Evolutionary conservation across 2,888 invertebrate genomes (phyloP).

Genomic region (Platynereis dumerilii): DNA sequence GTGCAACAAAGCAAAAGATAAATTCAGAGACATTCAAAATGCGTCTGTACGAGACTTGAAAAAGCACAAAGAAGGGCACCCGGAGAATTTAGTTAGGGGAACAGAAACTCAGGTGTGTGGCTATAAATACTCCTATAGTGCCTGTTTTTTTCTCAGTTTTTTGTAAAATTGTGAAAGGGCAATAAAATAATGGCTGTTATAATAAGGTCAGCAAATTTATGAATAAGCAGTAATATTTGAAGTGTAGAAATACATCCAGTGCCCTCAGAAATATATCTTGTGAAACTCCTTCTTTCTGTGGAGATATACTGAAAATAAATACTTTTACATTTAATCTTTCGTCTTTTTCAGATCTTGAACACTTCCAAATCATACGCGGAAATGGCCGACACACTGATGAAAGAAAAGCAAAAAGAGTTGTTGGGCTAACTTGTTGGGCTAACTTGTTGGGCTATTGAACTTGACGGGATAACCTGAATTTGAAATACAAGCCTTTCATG

Average conservation of each 20-base stretch:
- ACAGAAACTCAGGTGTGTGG: constrained; percentile 64
- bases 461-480: too few species aligned
- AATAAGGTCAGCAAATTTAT: too few species aligned
- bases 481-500: too few species aligned
- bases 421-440: background rate
- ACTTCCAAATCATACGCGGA: constrained; percentile 71
- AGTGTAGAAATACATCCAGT: too few species aligned
- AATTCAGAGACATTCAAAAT: constrained; percentile 78
- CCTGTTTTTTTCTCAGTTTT: background rate
- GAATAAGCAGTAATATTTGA: too few species aligned
- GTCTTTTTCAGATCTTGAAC: constrained; percentile 15
- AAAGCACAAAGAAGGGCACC: constrained; percentile 71
- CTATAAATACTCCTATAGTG: constrained; percentile 67
- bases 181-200: too few species aligned
- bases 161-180: too few species aligned
- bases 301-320: too few species aligned
- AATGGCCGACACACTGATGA: constrained; percentile 73
- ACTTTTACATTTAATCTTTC: too few species aligned
- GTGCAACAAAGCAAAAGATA: constrained; percentile 79
- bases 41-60: constrained; percentile 76
- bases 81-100: constrained; percentile 72
- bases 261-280: too few species aligned
- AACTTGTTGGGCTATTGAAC: too few species aligned
- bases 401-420: constrained; percentile 63
- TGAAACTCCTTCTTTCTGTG: too few species aligned